Evolutionary conservation across 2,797 vertebrate genomes (phyloP).

Genomic region (Phyllotis vaccarum): DNA sequence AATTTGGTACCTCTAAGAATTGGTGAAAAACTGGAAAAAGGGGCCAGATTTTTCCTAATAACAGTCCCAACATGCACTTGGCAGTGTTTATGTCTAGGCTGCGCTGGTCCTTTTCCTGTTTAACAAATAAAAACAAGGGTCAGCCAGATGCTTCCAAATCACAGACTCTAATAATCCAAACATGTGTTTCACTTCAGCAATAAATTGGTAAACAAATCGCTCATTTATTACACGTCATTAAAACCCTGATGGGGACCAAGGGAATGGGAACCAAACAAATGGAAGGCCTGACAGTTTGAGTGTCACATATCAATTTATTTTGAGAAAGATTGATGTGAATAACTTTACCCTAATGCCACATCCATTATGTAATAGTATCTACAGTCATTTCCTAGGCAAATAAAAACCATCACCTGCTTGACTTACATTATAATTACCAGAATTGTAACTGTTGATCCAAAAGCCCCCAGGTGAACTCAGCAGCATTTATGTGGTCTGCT

Average conservation of each 20-base stretch:
- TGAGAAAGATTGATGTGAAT: neutral
- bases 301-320: neutral
- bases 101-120: conserved; percentile 99
- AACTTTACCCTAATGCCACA: neutral
- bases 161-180: conserved; percentile 66
- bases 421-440: conserved; percentile 47
- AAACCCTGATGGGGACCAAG: conserved; percentile 15
- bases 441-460: conserved; percentile 26
- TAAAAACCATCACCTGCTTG: conserved; percentile 33
- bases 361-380: neutral
- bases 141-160: conserved; percentile 70
- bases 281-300: neutral
- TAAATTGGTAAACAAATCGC: conserved; percentile 38
- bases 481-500: neutral
- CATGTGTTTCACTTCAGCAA: conserved; percentile 60
- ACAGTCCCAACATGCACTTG: conserved; percentile 99
- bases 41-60: conserved; percentile 99
- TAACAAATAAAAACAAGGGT: conserved; percentile 83
- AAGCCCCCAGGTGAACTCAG: conserved; percentile 33
- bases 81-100: conserved; percentile 99
- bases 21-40: conserved; percentile 99
- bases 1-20: conserved; percentile 96
- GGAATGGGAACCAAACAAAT: neutral
- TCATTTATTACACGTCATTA: conserved; percentile 61
- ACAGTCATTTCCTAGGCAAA: conserved; percentile 39